Evolutionary conservation across 2,113 vertebrate species (phyloP).

Genomic region (Mustela nigripes): DNA sequence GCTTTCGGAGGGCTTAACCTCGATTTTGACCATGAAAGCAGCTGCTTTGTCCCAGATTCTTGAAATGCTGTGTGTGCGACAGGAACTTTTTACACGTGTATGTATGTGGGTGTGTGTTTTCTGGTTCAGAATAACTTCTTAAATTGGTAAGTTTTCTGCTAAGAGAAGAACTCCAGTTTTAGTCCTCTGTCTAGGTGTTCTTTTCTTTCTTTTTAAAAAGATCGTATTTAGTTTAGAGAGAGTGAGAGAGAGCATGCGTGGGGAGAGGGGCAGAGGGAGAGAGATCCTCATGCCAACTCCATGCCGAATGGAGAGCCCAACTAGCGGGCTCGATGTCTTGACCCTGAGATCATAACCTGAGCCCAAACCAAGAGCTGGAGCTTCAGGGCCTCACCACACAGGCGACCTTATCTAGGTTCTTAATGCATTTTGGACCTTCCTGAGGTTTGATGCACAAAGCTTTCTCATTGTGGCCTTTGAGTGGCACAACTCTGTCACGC

Average conservation of each 20-base stretch:
- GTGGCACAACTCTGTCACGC: background rate
- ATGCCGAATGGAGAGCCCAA: background rate
- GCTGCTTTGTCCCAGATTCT: background rate
- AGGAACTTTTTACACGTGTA: background rate
- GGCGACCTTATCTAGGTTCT: background rate
- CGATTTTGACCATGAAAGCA: too few relatives aligned
- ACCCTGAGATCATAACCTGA: background rate
- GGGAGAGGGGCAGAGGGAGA: background rate
- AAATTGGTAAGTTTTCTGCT: background rate
- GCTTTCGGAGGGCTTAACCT: background rate
- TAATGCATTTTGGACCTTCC: background rate
- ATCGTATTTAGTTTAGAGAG: background rate
- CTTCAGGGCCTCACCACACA: background rate
- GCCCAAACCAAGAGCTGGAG: background rate
- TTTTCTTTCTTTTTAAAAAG: background rate
- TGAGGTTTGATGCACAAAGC: background rate
- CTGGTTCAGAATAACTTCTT: background rate
- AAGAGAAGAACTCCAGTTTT: slow-evolving; percentile 4
- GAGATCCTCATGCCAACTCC: background rate
- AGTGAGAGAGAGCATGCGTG: background rate
- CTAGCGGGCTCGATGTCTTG: background rate
- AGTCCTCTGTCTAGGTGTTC: background rate
- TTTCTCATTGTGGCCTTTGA: background rate
- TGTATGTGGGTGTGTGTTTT: background rate
- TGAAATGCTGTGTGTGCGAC: background rate